Base-by-base conservation (phyloP, 2,888 invertebrate species). In the Chaitophorus viminalis region DNA sequence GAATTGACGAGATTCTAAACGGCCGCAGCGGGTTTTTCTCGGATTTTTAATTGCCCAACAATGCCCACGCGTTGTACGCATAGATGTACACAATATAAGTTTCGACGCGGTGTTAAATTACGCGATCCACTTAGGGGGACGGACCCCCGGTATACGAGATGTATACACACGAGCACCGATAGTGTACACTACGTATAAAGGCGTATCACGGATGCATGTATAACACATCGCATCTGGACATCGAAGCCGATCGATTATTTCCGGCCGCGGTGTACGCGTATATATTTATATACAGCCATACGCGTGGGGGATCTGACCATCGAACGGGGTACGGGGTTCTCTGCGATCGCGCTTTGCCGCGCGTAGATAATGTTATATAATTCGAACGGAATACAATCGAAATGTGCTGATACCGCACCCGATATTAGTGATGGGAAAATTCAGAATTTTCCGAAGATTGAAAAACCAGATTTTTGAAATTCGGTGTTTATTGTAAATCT, bases 1-100 rank as follows among this genome's bases (percentile, higher is more conserved):
- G 46, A 36, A 75, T 86, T 78, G 78, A 78, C 85, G 78, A 86
- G 85, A 78, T 86, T 78, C 78, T 78, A 78, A 86, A 86, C 52
- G 85, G 46, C 85, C 33, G 36, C 60, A 1, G 14, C 9, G 36
- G 36, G 33, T 76, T 84, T 84, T 75, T 75, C 74, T 65, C 70
- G 78, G 85, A 46, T 33, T 85, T 85, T 86, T 86, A 85, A 85
- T 85, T 85, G 84, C 68, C 68, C 18, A 3, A 11, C 9, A 14
- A 2, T 68, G 29, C 11, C 54, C 54, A 54, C 54, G 11, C 54
- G 54, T 21, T 21, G 54, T 8, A 21, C 6, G 60, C 25, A 25
- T 6, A 60, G 6, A 54, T 54, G 6, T 52, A 52, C 52, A 65
- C 3, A 65, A 65, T 65, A 21, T 65, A 65, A 18, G 29, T 65